These are phyloP conservation scores for Orgyia antiqua DNA, from an alignment of 2,888 invertebrate species.

Conservation along the genomic window DNA sequence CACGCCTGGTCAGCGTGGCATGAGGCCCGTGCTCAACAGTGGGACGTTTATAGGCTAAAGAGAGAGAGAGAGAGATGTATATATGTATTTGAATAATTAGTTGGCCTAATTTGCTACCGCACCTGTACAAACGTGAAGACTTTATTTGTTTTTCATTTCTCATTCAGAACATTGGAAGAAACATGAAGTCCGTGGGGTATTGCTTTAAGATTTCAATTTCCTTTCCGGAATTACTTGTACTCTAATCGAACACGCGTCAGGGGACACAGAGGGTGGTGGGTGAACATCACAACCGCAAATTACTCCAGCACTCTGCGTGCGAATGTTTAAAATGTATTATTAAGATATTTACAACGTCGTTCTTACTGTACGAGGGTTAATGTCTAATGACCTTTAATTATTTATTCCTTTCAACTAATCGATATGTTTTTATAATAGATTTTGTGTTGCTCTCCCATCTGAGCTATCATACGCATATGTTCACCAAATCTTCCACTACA, in stretches of 20 bases:
- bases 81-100: too few relatives aligned
- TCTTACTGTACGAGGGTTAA: conserved; percentile 37
- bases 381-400: conserved; percentile 51
- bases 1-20: too few relatives aligned
- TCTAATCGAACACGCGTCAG: conserved; percentile 76
- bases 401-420: conserved; percentile 17
- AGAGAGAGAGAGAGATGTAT: too few relatives aligned
- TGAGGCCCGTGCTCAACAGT: too few relatives aligned
- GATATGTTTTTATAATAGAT: conserved; percentile 2
- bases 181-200: conserved; percentile 69
- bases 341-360: conserved; percentile 49
- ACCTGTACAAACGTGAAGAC: conserved; percentile 7
- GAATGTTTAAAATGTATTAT: conserved; percentile 72
- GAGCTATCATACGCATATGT: too few relatives aligned
- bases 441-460: not conserved
- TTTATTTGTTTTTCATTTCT: conserved; percentile 61
- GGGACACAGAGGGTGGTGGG: conserved; percentile 45
- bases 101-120: too few relatives aligned
- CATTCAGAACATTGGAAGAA: conserved; percentile 45
- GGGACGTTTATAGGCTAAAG: too few relatives aligned
- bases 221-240: conserved; percentile 76
- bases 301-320: conserved; percentile 64
- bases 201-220: conserved; percentile 78
- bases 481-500: too few relatives aligned
- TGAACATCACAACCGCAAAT: conserved; percentile 65